These are phyloP conservation scores for Heterodera filipjevi DNA, from an alignment of 2,888 invertebrate genomes.

Conservation along the genomic window DNA sequence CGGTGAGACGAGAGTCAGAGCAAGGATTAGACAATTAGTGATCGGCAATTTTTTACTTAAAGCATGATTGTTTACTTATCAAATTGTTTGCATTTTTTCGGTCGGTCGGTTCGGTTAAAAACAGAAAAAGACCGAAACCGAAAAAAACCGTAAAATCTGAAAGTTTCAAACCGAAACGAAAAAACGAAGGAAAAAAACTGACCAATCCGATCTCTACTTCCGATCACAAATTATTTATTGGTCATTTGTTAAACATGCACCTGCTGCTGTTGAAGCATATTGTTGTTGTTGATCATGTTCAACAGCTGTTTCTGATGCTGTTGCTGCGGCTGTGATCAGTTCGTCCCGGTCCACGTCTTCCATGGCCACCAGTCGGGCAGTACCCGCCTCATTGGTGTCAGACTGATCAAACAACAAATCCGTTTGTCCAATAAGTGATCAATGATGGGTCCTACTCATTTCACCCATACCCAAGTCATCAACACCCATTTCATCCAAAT, in stretches of 20 bases:
- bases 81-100: no score
- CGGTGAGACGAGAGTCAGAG: no score
- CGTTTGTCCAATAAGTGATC: not conserved
- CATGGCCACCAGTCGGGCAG: not conserved
- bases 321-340: not conserved
- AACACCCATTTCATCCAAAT: no score
- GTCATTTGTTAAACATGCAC: not conserved
- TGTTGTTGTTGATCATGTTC: not conserved
- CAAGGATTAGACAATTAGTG: no score
- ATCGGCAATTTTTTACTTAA: no score
- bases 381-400: not conserved
- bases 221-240: not conserved
- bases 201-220: no score
- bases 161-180: no score
- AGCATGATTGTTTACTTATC: no score
- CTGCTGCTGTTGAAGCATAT: not conserved
- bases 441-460: not conserved
- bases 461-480: not conserved
- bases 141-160: no score
- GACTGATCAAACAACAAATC: not conserved
- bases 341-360: not conserved
- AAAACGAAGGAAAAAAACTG: no score
- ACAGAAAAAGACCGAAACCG: no score
- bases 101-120: no score
- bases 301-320: not conserved